A percentile compares a stretch with the other conserved stretches of the same genome.
phyloP scores from a whole-genome alignment of 1,140 invertebrate species.

The Euura lappo region DNA sequence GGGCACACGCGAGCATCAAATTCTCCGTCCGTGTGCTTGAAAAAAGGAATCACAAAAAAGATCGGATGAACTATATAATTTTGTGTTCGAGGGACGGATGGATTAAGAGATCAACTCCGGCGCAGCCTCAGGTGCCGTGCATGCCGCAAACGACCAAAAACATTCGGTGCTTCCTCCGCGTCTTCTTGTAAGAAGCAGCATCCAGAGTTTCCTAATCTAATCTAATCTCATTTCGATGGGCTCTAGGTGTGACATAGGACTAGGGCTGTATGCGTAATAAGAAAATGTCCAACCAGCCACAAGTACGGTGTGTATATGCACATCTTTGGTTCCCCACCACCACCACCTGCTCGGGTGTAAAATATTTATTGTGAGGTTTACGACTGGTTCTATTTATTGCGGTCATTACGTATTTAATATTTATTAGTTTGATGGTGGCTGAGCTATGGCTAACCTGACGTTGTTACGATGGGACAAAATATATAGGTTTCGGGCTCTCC shows the following conservation, averaged over 20 bases:
- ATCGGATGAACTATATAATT: not conserved
- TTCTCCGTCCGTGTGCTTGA: not conserved
- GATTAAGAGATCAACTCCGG: not conserved
- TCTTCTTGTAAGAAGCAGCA: no score
- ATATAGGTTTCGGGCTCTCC: not conserved
- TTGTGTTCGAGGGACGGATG: not conserved
- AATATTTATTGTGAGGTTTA: conserved; percentile 8
- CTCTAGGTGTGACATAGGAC: no score
- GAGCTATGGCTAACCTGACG: conserved; percentile 8
- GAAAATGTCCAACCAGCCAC: not conserved
- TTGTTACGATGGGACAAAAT: conserved; percentile 2
- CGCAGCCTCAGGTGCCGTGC: not conserved
- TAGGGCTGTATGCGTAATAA: not conserved
- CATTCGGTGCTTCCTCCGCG: no score
- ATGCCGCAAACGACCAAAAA: not conserved
- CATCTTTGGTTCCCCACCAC: not conserved
- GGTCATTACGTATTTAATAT: conserved; percentile 12
- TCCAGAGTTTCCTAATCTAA: no score
- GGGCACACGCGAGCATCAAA: conserved; percentile 1
- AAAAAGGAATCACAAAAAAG: not conserved
- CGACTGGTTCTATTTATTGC: conserved; percentile 9
- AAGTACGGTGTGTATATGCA: no score
- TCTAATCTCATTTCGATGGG: no score
- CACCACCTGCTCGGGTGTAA: not conserved
- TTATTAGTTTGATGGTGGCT: conserved; percentile 9